A percentile compares a stretch with the other conserved stretches of the same genome.
These are phyloP conservation scores for Xanthorhoe designata DNA, from an alignment of 2,888 invertebrate genomes.

Conservation along the genomic window DNA sequence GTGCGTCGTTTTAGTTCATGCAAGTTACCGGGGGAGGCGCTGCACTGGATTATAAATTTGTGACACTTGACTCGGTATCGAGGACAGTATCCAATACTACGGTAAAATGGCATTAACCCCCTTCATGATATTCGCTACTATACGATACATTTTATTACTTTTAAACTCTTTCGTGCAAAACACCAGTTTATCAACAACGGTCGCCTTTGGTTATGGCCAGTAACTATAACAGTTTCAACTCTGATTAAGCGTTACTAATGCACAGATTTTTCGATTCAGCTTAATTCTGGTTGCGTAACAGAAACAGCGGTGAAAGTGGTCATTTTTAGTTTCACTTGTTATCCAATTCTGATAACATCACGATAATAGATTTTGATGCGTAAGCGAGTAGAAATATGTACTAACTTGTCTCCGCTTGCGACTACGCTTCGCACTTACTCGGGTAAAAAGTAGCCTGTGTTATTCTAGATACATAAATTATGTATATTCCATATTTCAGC, in stretches of 20 bases:
- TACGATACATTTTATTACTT: no score
- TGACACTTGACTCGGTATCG: no score
- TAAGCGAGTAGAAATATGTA: background rate
- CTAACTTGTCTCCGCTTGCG: background rate
- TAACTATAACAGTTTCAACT: conserved; percentile 1
- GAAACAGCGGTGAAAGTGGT: conserved; percentile 27
- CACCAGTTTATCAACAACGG: background rate
- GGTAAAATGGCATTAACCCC: no score
- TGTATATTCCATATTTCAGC: no score
- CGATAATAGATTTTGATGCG: background rate
- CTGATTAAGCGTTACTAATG: conserved; percentile 14
- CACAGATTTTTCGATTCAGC: conserved; percentile 13
- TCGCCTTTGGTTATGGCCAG: background rate
- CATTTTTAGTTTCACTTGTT: conserved; percentile 17
- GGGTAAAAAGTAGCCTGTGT: no score
- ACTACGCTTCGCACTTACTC: no score
- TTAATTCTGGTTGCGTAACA: conserved; percentile 15
- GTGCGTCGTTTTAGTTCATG: no score
- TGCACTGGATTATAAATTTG: no score
- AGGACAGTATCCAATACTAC: no score
- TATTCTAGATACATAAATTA: no score
- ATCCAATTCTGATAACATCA: background rate
- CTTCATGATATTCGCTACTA: no score
- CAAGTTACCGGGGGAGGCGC: no score
- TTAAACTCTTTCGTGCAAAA: background rate